Evolutionary conservation across 2,888 invertebrate species (phyloP).

Genomic region (Dysmachus trigonus): DNA sequence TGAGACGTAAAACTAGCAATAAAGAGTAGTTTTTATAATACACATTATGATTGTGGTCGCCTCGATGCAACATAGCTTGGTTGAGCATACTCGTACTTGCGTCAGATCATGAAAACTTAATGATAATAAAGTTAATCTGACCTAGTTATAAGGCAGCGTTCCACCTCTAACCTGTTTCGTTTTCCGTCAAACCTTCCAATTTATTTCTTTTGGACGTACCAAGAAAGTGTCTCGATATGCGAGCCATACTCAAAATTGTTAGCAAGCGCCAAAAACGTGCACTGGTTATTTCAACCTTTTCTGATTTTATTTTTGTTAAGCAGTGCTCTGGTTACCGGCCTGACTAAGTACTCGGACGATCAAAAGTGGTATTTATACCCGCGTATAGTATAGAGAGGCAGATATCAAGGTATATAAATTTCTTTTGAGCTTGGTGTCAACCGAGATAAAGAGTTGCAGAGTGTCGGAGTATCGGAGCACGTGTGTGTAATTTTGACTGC

Average conservation of each 20-base stretch:
- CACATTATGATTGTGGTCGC: neutral
- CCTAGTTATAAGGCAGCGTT: neutral
- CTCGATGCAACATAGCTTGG: neutral
- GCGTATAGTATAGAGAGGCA: neutral
- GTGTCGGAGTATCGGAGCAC: neutral
- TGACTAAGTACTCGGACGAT: neutral
- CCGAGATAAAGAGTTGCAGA: neutral
- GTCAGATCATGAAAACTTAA: neutral
- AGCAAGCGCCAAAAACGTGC: neutral
- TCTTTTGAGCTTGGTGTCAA: neutral
- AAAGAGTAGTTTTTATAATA: neutral
- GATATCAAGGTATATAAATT: neutral
- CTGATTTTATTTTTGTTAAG: neutral
- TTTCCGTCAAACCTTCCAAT: neutral
- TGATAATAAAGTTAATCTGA: neutral
- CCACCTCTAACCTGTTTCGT: neutral
- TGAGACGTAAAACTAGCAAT: neutral
- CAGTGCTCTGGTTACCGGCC: neutral
- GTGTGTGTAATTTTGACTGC: neutral
- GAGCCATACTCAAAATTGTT: neutral
- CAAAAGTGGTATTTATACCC: neutral
- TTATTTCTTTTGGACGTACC: neutral
- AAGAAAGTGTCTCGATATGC: neutral
- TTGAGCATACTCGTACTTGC: neutral
- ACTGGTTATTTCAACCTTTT: neutral